Base-by-base conservation (phyloP, 2,888 invertebrate species). In the Folsomia candida region DNA sequence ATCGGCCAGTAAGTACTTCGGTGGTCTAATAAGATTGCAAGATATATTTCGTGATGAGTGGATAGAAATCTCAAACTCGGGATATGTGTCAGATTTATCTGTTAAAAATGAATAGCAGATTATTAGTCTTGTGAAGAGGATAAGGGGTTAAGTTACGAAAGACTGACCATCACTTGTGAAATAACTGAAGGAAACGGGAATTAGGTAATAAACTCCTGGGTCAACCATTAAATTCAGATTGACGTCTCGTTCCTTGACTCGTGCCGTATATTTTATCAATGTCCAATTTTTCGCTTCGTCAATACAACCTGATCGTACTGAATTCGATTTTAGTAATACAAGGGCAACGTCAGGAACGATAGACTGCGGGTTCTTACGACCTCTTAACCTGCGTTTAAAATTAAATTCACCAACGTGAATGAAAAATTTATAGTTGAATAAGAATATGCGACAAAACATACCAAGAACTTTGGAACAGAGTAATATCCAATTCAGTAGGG, bases 111-210 rank as follows among this genome's bases (percentile, higher is more conserved):
- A n/a, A n/a, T n/a, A n/a, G n/a, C 54, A 54, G 22, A 54, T n/a
- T n/a, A n/a, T n/a, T n/a, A n/a, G n/a, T n/a, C n/a, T n/a, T n/a
- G n/a, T n/a, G n/a, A 54, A n/a, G 4, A 54, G 6, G 6, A 54
- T 54, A 20, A 54, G 54, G 22, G 4, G 6, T 20, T 22, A 6
- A 54, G 6, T 11, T 20, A 22, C 28, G 29, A 9, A 62, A 26
- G 3, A 6, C 24, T 20, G 58, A 67, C 62, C 67, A 20, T 70
- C 26, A 18, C n/a, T 22, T 20, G 73, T 66, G 70, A 70, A 73
- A 58, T 73, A 70, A 2, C 69, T 63, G 67, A 73, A 73, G 0
- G 73, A 70, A 59, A 71, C 58, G 3, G 73, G 73, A 1, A 73
- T n/a, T 6, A 73, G 29, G n/a, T 29, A 63, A 51, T 71, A 71